Percentiles rank a stretch among this genome's conserved stretches.
Conservation (phyloP, 2,888 invertebrate species). For the Maniola hyperantus region DNA sequence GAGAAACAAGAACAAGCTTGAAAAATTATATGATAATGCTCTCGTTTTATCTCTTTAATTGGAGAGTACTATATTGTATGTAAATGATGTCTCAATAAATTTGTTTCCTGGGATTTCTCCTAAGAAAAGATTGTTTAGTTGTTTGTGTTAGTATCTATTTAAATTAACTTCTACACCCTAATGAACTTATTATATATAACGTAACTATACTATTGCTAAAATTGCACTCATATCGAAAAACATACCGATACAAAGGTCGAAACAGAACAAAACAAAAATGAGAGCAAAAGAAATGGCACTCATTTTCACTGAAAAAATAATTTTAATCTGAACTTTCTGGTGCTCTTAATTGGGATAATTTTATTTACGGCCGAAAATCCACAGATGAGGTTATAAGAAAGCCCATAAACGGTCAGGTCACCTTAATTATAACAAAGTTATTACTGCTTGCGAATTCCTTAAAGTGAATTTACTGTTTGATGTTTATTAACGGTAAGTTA, state of each 20-base stretch:
- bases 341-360: neutral
- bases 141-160: neutral
- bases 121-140: neutral
- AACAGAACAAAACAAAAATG: no score
- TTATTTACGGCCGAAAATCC: neutral
- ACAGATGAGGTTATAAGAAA: slow-evolving; percentile 11
- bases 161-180: neutral
- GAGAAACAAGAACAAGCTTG: slow-evolving; percentile 5
- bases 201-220: no score
- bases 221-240: no score
- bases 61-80: neutral
- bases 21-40: neutral
- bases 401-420: slow-evolving; percentile 9
- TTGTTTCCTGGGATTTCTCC: neutral
- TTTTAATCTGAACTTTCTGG: neutral
- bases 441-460: slow-evolving; percentile 24
- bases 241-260: no score
- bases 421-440: slow-evolving; percentile 21
- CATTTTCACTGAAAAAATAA: neutral
- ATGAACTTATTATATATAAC: neutral
- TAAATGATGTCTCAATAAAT: neutral
- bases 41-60: neutral
- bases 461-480: slow-evolving; percentile 53
- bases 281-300: neutral
- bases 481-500: slow-evolving; percentile 67